Percentiles rank a stretch among this genome's conserved stretches.
Conservation (phyloP, 2,888 invertebrate genomes). For the Malachius bipustulatus region DNA sequence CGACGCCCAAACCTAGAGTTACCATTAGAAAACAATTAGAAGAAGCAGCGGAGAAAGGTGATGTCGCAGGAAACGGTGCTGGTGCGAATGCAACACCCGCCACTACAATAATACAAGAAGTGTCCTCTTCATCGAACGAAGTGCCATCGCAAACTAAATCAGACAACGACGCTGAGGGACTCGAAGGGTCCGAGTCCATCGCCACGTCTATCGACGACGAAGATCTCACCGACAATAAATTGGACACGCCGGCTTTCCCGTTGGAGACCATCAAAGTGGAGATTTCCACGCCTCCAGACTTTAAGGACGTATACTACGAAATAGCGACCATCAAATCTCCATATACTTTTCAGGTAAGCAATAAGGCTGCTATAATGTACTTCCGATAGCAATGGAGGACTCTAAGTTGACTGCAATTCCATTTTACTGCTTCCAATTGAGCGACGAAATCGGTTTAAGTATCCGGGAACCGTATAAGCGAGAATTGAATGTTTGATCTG, state of each 20-base stretch:
- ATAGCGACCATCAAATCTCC: constrained; percentile 84
- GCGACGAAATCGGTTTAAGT: neutral
- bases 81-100: constrained; percentile 20
- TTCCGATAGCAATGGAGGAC: constrained; percentile 2
- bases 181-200: constrained; percentile 63
- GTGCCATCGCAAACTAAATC: constrained; percentile 43
- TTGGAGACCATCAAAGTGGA: constrained; percentile 78
- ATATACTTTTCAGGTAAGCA: constrained; percentile 75
- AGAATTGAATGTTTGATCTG: too few species aligned
- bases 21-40: constrained; percentile 60
- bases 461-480: too few species aligned
- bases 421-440: neutral
- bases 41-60: constrained; percentile 42
- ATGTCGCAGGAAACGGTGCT: constrained; percentile 34
- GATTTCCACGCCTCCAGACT: constrained; percentile 78
- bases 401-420: too few species aligned
- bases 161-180: constrained; percentile 45
- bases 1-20: constrained; percentile 76
- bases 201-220: constrained; percentile 48
- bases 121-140: constrained; percentile 36
- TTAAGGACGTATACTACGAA: constrained; percentile 76
- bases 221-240: constrained; percentile 51
- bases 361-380: neutral
- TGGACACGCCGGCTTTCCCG: constrained; percentile 46
- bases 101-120: constrained; percentile 21